These are phyloP conservation scores for Sebastiscus albofasciatus DNA, from an alignment of 2,797 vertebrate genomes.

Conservation along the genomic window DNA sequence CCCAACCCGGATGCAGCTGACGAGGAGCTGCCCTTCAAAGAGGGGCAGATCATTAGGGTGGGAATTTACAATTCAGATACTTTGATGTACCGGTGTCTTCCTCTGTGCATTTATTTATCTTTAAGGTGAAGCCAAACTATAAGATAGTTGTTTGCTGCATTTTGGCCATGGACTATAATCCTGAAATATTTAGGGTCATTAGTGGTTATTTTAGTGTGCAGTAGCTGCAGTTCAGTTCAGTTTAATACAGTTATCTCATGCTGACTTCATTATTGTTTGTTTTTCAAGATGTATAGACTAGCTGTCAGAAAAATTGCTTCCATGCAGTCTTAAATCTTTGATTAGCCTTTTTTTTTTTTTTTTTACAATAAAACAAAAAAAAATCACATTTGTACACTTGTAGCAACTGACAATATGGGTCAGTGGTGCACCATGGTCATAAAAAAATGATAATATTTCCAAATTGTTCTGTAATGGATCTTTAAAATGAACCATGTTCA, in stretches of 20 bases:
- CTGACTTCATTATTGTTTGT: not conserved
- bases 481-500: not conserved
- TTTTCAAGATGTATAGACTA: not conserved
- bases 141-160: not conserved
- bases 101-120: not conserved
- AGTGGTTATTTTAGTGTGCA: not conserved
- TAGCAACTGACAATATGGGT: not conserved
- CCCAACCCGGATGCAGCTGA: constrained; percentile 96
- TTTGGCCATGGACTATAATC: not conserved
- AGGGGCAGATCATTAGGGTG: constrained; percentile 94
- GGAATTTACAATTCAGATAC: constrained; percentile 10
- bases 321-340: not conserved
- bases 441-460: not conserved
- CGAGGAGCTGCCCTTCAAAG: constrained; percentile 97
- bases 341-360: not conserved
- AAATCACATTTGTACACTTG: not conserved
- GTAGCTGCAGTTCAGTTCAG: not conserved
- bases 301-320: not conserved
- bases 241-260: not conserved
- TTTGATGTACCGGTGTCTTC: not conserved
- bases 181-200: not conserved
- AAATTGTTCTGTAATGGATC: not conserved
- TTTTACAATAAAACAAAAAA: not conserved
- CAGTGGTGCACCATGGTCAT: not conserved
- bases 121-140: not conserved